These are phyloP conservation scores for Ptychochromis oligacanthus DNA, from an alignment of 2,113 vertebrate species.

Conservation along the genomic window DNA sequence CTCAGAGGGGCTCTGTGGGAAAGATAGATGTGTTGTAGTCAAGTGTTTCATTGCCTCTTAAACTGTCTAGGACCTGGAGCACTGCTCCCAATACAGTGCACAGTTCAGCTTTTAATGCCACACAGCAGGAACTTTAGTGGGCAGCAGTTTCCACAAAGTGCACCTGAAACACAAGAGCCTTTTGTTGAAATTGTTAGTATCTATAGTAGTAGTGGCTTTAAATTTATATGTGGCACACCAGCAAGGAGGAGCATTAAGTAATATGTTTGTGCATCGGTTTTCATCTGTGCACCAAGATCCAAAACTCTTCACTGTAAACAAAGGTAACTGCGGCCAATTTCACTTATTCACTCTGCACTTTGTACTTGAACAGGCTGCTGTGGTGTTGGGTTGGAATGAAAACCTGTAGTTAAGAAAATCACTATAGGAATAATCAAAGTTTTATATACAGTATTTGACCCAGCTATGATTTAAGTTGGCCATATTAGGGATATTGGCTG, in stretches of 20 bases:
- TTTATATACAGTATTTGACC: conserved; percentile 11
- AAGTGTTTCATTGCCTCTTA: conserved; percentile 68
- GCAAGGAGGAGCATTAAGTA: neutral
- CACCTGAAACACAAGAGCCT: conserved; percentile 52
- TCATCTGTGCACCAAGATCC: conserved; percentile 8
- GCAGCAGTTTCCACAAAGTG: conserved; percentile 17
- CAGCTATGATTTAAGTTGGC: neutral
- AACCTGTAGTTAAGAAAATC: neutral
- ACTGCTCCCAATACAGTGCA: conserved; percentile 17
- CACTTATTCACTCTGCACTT: neutral
- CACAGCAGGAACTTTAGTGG: conserved; percentile 45
- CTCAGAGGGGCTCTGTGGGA: conserved; percentile 13
- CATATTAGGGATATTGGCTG: neutral
- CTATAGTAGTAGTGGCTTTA: neutral
- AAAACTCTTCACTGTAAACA: conserved; percentile 5
- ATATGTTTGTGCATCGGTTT: neutral
- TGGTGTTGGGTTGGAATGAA: neutral
- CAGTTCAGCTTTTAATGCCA: conserved; percentile 44
- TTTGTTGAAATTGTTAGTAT: conserved; percentile 30
- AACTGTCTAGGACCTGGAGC: conserved; percentile 46
- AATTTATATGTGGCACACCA: conserved; percentile 16
- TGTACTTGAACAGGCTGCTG: neutral
- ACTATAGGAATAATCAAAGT: conserved; percentile 1
- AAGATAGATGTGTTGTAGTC: conserved; percentile 50
- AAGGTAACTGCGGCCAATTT: conserved; percentile 20